Conservation (phyloP, 2,797 vertebrate genomes). For the Gymnopithys bicolor region DNA sequence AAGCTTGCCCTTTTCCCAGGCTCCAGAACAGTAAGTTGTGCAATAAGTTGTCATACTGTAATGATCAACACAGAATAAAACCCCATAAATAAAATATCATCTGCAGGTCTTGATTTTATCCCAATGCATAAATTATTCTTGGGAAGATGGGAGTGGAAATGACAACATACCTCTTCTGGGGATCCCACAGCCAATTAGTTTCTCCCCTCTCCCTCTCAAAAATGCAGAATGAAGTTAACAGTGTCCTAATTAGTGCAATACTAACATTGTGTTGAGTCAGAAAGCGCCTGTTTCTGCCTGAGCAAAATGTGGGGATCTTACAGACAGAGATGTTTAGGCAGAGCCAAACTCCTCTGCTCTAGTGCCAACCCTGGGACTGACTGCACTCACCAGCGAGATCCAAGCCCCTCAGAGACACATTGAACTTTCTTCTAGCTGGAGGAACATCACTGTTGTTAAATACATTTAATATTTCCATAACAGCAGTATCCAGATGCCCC, state of each 20-base stretch:
- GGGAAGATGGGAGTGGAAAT: not conserved
- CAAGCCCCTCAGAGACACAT: not conserved
- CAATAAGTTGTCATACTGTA: not conserved
- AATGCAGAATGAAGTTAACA: not conserved
- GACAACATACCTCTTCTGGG: not conserved
- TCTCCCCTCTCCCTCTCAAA: too few species aligned
- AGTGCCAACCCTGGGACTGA: not conserved
- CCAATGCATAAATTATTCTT: not conserved
- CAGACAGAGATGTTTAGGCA: not conserved
- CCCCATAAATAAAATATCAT: not conserved
- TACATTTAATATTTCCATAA: not conserved
- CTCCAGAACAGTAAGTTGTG: not conserved
- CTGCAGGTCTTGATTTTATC: not conserved
- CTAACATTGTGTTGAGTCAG: not conserved
- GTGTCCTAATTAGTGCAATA: not conserved
- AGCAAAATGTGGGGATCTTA: rapidly evolving
- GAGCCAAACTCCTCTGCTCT: not conserved
- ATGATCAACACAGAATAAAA: not conserved
- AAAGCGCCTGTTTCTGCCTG: not conserved
- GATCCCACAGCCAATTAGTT: not conserved
- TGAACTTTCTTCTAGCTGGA: not conserved
- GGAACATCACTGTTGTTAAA: not conserved
- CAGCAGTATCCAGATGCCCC: not conserved
- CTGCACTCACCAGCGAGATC: not conserved
- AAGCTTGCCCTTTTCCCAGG: not conserved